These are phyloP conservation scores for Lamproptera curius DNA, from an alignment of 2,888 invertebrate genomes.

Conservation along the genomic window DNA sequence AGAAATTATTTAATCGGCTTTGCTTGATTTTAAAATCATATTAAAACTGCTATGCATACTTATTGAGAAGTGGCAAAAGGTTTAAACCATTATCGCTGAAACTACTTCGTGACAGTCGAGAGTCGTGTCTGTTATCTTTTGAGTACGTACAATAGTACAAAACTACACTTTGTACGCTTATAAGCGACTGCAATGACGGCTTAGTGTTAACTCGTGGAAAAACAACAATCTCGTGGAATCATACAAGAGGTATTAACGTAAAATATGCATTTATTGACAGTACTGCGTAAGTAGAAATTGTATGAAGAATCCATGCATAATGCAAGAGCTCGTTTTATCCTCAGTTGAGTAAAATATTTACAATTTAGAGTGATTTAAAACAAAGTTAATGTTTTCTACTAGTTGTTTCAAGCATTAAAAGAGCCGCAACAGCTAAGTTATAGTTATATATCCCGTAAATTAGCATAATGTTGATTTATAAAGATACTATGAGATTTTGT, in stretches of 20 bases:
- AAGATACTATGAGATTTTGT: too few species aligned
- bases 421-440: too few species aligned
- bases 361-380: constrained; percentile 10
- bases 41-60: too few species aligned
- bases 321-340: neutral
- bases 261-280: constrained; percentile 17
- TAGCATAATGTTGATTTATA: too few species aligned
- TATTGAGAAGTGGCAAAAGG: too few species aligned
- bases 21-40: too few species aligned
- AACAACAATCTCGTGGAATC: neutral
- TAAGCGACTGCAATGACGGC: neutral
- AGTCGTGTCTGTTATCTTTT: constrained; percentile 1
- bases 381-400: too few species aligned
- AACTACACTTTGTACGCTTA: neutral
- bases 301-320: neutral
- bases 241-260: constrained; percentile 12
- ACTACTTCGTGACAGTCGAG: constrained; percentile 1
- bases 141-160: neutral
- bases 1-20: neutral
- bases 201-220: constrained; percentile 1
- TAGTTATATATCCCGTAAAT: too few species aligned
- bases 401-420: too few species aligned
- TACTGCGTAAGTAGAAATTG: constrained; percentile 6
- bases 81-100: too few species aligned
- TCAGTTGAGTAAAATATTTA: neutral